phyloP scores from a whole-genome alignment of 2,888 invertebrate species.

The Lacanobia wlatinum region DNA sequence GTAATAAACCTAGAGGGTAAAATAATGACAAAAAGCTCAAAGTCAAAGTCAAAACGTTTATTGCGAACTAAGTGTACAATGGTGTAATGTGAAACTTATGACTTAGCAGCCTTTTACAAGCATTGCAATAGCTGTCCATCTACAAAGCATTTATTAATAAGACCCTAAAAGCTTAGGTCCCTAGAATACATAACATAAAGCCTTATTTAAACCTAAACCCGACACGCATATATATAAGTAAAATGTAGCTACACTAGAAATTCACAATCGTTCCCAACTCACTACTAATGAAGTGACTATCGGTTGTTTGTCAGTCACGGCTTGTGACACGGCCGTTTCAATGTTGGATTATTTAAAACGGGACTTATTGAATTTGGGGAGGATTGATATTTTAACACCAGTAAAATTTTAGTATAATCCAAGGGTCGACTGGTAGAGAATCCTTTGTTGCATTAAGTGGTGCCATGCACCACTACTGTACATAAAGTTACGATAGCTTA shows the following conservation, averaged over 20 bases:
- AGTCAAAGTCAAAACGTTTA: too few species aligned
- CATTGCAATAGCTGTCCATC: background rate
- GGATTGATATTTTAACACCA: background rate
- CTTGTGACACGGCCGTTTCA: conserved; percentile 16
- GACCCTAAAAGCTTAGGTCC: background rate
- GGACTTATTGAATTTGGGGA: background rate
- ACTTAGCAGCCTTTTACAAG: too few species aligned
- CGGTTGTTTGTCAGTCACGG: conserved; percentile 19
- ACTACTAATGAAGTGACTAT: conserved; percentile 40
- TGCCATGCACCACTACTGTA: too few species aligned
- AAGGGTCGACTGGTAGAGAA: background rate
- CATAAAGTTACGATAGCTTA: background rate
- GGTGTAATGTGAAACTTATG: too few species aligned
- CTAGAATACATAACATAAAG: background rate
- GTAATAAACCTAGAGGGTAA: too few species aligned
- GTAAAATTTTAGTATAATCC: background rate
- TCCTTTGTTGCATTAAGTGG: too few species aligned
- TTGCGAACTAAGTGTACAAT: too few species aligned
- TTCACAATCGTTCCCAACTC: conserved; percentile 33
- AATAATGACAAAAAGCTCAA: too few species aligned
- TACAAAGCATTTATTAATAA: conserved; percentile 13
- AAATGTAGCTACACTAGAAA: conserved; percentile 25
- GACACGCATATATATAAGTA: conserved; percentile 4
- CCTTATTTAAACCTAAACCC: conserved; percentile 6
- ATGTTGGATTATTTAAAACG: conserved; percentile 3